Conservation (phyloP, 2,113 vertebrate species). For the Atractosteus spatula region DNA sequence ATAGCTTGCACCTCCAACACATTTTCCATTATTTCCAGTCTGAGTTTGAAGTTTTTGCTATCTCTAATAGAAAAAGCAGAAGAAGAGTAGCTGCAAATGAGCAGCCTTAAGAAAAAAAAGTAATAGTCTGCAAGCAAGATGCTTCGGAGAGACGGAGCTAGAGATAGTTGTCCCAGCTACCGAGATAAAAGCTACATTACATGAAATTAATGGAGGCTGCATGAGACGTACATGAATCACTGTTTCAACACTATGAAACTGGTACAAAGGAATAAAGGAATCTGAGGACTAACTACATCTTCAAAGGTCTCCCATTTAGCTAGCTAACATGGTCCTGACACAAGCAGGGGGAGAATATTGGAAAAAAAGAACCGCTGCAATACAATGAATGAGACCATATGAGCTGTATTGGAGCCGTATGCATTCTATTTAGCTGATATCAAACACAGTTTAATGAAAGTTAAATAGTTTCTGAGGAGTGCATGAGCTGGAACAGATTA, state of each 20-base stretch:
- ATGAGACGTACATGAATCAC: conserved; percentile 94
- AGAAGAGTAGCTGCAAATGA: conserved; percentile 46
- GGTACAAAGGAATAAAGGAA: conserved; percentile 88
- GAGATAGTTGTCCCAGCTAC: conserved; percentile 81
- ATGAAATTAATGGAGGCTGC: conserved; percentile 96
- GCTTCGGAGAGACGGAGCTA: conserved; percentile 63
- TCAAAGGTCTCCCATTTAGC: conserved; percentile 90
- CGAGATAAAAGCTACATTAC: conserved; percentile 96
- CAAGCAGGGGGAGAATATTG: conserved; percentile 67
- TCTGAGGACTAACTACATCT: conserved; percentile 86
- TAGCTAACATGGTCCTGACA: conserved; percentile 76
- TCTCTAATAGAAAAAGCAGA: conserved; percentile 41
- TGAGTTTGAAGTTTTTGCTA: conserved; percentile 49
- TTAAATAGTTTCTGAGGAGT: conserved; percentile 89
- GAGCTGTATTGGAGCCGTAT: conserved; percentile 81
- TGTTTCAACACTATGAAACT: conserved; percentile 82
- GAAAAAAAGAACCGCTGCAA: conserved; percentile 71
- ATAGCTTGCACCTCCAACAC: conserved; percentile 32
- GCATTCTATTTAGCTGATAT: conserved; percentile 87
- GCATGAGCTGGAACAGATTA: conserved; percentile 88
- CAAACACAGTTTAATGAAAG: conserved; percentile 93
- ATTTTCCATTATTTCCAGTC: conserved; percentile 46
- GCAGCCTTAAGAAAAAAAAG: conserved; percentile 42
- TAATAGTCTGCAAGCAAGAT: conserved; percentile 43
- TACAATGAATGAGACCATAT: conserved; percentile 83